Evolutionary conservation across 1,140 invertebrate genomes (phyloP).

Genomic region (Parasteatoda tepidariorum): DNA sequence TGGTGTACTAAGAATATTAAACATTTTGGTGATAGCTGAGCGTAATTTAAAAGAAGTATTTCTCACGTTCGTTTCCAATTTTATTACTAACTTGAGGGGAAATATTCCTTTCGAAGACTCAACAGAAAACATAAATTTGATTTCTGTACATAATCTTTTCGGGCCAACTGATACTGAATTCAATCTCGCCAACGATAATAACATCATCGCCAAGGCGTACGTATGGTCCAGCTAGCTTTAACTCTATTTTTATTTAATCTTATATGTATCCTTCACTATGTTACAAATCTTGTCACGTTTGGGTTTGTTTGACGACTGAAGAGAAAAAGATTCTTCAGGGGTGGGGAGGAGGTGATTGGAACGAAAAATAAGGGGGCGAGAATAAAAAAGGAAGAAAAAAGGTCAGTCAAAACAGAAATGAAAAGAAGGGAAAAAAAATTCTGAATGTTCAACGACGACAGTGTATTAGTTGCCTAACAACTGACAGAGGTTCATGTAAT

Average conservation of each 20-base stretch:
- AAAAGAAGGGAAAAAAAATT: slow-evolving; percentile 11
- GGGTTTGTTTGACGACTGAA: slow-evolving; percentile 32
- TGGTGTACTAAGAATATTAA: no score
- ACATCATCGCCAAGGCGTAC: not conserved
- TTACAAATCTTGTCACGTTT: slow-evolving; percentile 42
- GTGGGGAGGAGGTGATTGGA: not conserved
- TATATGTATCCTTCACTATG: slow-evolving; percentile 21
- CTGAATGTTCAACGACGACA: slow-evolving; percentile 53
- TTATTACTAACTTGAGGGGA: not conserved
- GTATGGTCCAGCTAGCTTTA: not conserved
- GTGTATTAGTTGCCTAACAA: slow-evolving; percentile 58
- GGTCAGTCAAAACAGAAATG: slow-evolving; percentile 49
- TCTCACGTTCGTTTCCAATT: not conserved
- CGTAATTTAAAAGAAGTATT: not conserved
- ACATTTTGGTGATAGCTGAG: no score
- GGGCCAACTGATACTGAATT: not conserved
- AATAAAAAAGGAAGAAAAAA: not conserved
- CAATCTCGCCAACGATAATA: slow-evolving; percentile 29
- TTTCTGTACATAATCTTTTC: not conserved
- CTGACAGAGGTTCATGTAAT: slow-evolving; percentile 48
- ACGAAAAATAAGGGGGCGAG: not conserved
- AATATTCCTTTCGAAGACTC: not conserved
- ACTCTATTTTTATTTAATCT: slow-evolving; percentile 29
- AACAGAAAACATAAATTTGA: not conserved
- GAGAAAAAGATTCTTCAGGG: not conserved